phyloP scores from a whole-genome alignment of 1,140 invertebrate species.

The Asbolus verrucosus region DNA sequence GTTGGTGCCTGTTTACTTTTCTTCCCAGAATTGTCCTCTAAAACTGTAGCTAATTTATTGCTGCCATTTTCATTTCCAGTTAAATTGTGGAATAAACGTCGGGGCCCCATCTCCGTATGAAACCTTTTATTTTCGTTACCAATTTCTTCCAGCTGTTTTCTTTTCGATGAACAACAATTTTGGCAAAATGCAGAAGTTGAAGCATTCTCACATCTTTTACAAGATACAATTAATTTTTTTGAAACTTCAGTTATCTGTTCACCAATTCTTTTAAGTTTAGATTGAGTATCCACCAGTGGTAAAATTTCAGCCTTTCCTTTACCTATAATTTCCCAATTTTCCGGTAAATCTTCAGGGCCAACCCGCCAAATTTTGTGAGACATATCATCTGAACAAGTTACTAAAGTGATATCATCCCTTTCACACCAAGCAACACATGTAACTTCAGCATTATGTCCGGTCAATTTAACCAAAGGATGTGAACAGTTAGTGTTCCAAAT shows the following conservation, averaged over 20 bases:
- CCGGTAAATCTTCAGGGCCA: conserved; percentile 68
- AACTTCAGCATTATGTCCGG: conserved; percentile 84
- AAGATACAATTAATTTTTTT: conserved; percentile 52
- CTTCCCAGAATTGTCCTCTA: neutral
- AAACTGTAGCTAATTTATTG: neutral
- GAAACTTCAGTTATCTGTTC: neutral
- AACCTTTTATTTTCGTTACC: conserved; percentile 50
- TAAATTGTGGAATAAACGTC: conserved; percentile 52
- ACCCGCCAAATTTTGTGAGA: conserved; percentile 81
- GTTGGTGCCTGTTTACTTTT: conserved; percentile 68
- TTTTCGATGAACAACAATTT: conserved; percentile 52
- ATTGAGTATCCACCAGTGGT: conserved; percentile 26
- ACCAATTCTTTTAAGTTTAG: neutral
- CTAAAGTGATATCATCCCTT: conserved; percentile 69
- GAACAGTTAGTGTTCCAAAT: conserved; percentile 82
- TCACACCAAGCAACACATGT: conserved; percentile 85
- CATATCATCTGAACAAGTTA: conserved; percentile 86
- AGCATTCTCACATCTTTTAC: conserved; percentile 49
- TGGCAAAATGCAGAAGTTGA: conserved; percentile 51
- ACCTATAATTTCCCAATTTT: conserved; percentile 67
- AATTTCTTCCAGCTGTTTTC: conserved; percentile 46
- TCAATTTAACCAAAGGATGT: conserved; percentile 74
- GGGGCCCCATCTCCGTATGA: conserved; percentile 50
- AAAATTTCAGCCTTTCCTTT: conserved; percentile 70
- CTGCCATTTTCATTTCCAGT: conserved; percentile 23